A percentile compares a stretch with the other conserved stretches of the same genome.
These are phyloP conservation scores for Euura saliciscinereae DNA, from an alignment of 1,140 invertebrate species.

Conservation along the genomic window DNA sequence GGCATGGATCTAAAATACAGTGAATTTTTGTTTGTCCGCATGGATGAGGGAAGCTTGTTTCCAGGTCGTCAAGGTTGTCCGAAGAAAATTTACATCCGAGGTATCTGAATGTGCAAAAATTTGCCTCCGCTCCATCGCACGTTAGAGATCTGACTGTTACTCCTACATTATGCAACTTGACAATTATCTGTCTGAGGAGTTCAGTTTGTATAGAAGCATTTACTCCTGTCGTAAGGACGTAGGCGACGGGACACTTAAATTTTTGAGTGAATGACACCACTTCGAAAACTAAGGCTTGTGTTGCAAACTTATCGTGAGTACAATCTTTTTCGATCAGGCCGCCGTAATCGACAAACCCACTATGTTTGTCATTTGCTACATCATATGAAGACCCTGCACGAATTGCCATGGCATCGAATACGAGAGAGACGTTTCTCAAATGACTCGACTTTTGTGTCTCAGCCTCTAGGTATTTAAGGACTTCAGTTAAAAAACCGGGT, in stretches of 20 bases:
- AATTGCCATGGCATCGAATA: background rate
- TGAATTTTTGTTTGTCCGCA: constrained; percentile 31
- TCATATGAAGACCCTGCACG: background rate
- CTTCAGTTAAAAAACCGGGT: background rate
- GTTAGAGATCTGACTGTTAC: constrained; percentile 23
- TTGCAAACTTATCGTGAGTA: background rate
- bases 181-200: background rate
- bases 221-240: no score
- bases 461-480: background rate
- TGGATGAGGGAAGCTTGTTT: constrained; percentile 43
- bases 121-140: constrained; percentile 22
- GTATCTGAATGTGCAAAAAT: constrained; percentile 16
- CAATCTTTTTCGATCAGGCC: background rate
- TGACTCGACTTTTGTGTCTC: background rate
- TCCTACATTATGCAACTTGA: constrained; percentile 11
- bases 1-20: constrained; percentile 45
- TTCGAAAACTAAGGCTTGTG: background rate
- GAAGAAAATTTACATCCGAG: constrained; percentile 23
- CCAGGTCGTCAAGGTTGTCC: constrained; percentile 21
- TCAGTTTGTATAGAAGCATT: constrained; percentile 1
- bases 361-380: background rate
- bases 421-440: background rate
- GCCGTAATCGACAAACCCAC: background rate
- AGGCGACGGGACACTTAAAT: no score
- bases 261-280: background rate